phyloP scores from a whole-genome alignment of 2,113 vertebrate genomes.

The Tupaia tana region DNA sequence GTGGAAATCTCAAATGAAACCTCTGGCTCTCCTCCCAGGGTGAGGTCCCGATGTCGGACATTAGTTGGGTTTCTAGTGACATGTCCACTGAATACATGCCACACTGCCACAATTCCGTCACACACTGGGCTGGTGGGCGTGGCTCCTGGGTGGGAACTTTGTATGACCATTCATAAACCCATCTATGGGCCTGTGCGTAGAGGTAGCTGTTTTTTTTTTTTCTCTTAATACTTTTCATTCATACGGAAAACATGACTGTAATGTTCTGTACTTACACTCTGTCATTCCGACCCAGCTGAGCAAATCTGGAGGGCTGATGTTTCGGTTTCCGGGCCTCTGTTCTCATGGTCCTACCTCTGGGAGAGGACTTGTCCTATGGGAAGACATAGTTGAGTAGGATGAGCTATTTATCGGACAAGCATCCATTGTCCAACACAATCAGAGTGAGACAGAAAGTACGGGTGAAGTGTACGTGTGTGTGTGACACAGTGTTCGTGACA shows the following conservation, averaged over 20 bases:
- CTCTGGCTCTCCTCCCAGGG: constrained; percentile 78
- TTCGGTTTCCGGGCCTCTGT: not conserved
- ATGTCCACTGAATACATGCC: constrained; percentile 68
- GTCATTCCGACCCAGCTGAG: not conserved
- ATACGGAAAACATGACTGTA: not conserved
- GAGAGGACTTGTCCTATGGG: not conserved
- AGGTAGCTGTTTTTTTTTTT: not conserved
- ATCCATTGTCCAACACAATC: not conserved
- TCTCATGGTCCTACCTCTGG: not conserved
- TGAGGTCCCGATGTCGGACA: constrained; percentile 80
- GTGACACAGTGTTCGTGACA: not conserved
- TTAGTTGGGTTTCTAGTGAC: constrained; percentile 73
- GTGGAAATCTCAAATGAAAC: constrained; percentile 80
- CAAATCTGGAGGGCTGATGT: not conserved
- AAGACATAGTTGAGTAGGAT: not conserved
- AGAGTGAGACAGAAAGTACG: not conserved
- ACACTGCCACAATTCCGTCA: not conserved
- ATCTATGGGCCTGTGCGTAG: accelerated
- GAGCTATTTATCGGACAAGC: not conserved
- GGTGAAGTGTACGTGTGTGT: not conserved
- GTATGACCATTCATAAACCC: not conserved
- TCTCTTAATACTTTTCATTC: not conserved
- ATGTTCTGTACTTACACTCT: not conserved
- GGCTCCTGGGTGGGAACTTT: not conserved
- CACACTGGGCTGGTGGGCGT: not conserved